phyloP scores from a whole-genome alignment of 2,797 vertebrate genomes.

The Gymnodraco acuticeps region DNA sequence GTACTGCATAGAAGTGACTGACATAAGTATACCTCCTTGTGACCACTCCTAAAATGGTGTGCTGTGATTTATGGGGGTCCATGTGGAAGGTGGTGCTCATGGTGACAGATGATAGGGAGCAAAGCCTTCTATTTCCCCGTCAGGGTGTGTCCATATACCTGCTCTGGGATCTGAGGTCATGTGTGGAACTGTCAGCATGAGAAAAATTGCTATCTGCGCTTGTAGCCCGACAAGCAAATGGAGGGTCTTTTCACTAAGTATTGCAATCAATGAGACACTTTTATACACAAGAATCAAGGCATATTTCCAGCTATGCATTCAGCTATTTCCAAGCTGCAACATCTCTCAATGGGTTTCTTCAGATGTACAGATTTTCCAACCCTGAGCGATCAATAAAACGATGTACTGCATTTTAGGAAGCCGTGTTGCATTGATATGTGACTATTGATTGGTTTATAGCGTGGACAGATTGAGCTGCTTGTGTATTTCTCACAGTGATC shows the following conservation, averaged over 20 bases:
- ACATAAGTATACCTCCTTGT: conserved; percentile 6
- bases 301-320: not conserved
- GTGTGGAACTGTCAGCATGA: conserved; percentile 45
- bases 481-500: not conserved
- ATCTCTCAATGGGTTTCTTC: not conserved
- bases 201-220: conserved; percentile 17
- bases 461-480: conserved; percentile 25
- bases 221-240: conserved; percentile 37
- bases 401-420: conserved; percentile 9
- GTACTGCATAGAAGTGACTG: not conserved
- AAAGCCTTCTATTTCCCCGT: conserved; percentile 48
- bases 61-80: conserved; percentile 35
- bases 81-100: conserved; percentile 40
- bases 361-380: conserved; percentile 17
- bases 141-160: not conserved
- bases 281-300: conserved; percentile 3
- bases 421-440: not conserved
- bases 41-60: conserved; percentile 24
- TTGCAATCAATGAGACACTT: conserved; percentile 4
- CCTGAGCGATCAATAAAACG: conserved; percentile 2
- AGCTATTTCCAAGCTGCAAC: not conserved
- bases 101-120: conserved; percentile 57
- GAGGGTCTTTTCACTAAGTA: conserved; percentile 16
- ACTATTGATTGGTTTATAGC: conserved; percentile 28
- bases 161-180: conserved; percentile 50